Conservation (phyloP, 1,140 invertebrate species). For the Anoplolepis gracilipes region DNA sequence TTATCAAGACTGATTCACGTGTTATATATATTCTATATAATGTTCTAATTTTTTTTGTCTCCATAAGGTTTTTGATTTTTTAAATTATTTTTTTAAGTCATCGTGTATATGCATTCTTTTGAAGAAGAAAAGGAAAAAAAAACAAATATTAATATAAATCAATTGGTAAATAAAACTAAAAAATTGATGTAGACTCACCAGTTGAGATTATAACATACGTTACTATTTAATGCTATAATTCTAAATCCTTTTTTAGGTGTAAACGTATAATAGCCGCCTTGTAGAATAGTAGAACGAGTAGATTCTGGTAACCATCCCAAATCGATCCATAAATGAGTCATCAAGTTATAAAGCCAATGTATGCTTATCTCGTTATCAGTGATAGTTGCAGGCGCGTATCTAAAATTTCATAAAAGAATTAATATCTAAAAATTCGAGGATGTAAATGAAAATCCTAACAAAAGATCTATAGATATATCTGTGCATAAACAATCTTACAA, state of each 20-base stretch:
- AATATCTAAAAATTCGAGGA: neutral
- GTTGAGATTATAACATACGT: constrained; percentile 91
- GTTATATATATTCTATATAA: neutral
- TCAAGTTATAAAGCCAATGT: constrained; percentile 90
- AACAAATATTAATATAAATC: too few species aligned
- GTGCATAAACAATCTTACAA: constrained; percentile 87
- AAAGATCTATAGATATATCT: neutral
- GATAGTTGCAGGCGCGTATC: constrained; percentile 86
- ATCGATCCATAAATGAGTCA: constrained; percentile 88
- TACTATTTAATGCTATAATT: constrained; percentile 91
- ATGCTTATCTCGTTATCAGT: constrained; percentile 86
- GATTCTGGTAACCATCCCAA: constrained; percentile 88
- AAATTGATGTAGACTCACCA: constrained; percentile 86
- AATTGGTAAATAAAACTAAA: neutral
- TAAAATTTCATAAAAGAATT: constrained; percentile 68
- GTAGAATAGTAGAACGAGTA: constrained; percentile 87
- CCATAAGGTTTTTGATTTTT: neutral
- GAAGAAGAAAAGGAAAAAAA: neutral
- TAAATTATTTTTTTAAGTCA: neutral
- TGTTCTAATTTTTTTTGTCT: neutral
- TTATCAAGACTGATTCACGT: neutral
- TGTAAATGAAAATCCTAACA: neutral
- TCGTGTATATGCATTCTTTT: neutral
- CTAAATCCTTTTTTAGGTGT: constrained; percentile 88
- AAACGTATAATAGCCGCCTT: constrained; percentile 91